Evolutionary conservation across 2,113 vertebrate species (phyloP).

Genomic region (Calidris pugnax): DNA sequence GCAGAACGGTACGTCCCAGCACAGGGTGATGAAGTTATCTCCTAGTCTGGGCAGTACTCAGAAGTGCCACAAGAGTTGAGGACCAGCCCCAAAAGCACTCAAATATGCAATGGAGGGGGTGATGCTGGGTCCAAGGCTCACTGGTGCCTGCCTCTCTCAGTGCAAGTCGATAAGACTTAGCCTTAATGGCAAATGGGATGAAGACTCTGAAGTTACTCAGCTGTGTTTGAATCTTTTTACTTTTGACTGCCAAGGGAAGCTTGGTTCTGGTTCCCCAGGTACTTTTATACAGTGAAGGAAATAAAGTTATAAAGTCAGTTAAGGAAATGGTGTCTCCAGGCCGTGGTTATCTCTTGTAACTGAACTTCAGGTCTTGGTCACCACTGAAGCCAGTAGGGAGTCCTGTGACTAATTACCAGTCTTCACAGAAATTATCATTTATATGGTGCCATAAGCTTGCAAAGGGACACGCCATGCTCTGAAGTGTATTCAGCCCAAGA

Average conservation of each 20-base stretch:
- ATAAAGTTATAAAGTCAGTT: not conserved
- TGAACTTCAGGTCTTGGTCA: not conserved
- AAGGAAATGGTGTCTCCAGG: not conserved
- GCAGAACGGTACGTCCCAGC: not conserved
- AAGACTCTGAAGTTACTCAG: not conserved
- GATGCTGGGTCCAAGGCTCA: not conserved
- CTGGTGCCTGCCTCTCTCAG: not conserved
- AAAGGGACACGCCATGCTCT: not conserved
- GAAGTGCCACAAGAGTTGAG: not conserved
- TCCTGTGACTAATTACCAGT: not conserved
- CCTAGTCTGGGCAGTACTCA: not conserved
- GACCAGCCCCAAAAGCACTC: not conserved
- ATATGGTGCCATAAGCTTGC: not conserved
- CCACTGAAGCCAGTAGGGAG: not conserved
- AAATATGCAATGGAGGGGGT: not conserved
- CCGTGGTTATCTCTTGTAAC: not conserved
- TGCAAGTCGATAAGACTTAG: not conserved
- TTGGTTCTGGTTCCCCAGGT: not conserved
- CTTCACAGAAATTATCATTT: not conserved
- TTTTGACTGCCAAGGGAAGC: not conserved
- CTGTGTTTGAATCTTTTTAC: not conserved
- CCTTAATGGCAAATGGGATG: not conserved
- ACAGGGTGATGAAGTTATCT: not conserved
- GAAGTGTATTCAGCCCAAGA: not conserved
- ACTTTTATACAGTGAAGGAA: not conserved